Conservation (phyloP, 2,888 invertebrate species). For the Oscheius sp. region DNA sequence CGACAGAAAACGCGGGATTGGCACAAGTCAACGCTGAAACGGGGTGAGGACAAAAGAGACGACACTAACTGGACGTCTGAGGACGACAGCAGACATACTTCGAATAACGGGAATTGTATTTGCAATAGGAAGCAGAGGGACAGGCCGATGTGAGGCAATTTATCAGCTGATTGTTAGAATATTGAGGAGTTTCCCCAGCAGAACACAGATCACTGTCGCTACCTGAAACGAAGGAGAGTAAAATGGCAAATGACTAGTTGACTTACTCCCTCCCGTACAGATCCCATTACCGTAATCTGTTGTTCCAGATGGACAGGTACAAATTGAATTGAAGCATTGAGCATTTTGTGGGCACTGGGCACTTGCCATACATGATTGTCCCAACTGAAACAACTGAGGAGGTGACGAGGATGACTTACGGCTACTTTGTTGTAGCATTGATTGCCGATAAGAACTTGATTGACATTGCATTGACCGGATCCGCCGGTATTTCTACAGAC, state of each 20-base stretch:
- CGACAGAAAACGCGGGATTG: slow-evolving; percentile 7
- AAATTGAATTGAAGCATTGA: background rate
- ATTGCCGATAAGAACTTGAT: slow-evolving; percentile 29
- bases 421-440: slow-evolving; percentile 20
- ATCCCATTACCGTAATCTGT: slow-evolving; percentile 27
- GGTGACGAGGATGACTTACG: background rate
- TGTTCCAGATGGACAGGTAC: slow-evolving; percentile 9
- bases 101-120: background rate
- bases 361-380: slow-evolving; percentile 3
- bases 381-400: slow-evolving; percentile 15
- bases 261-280: slow-evolving; percentile 29
- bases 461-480: background rate
- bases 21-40: slow-evolving; percentile 20
- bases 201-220: slow-evolving; percentile 8
- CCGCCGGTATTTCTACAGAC: slow-evolving; percentile 1
- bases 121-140: slow-evolving; percentile 14
- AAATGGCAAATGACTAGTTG: background rate
- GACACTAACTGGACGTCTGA: background rate
- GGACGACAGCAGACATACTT: slow-evolving; percentile 17
- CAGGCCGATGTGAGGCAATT: slow-evolving; percentile 25
- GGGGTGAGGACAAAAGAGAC: background rate
- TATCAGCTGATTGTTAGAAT: slow-evolving; percentile 29
- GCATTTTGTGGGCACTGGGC: slow-evolving; percentile 19
- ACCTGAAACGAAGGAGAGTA: background rate
- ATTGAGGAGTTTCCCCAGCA: slow-evolving; percentile 26